Conservation (phyloP, 2,797 vertebrate genomes). For the Psittacula derbiana region DNA sequence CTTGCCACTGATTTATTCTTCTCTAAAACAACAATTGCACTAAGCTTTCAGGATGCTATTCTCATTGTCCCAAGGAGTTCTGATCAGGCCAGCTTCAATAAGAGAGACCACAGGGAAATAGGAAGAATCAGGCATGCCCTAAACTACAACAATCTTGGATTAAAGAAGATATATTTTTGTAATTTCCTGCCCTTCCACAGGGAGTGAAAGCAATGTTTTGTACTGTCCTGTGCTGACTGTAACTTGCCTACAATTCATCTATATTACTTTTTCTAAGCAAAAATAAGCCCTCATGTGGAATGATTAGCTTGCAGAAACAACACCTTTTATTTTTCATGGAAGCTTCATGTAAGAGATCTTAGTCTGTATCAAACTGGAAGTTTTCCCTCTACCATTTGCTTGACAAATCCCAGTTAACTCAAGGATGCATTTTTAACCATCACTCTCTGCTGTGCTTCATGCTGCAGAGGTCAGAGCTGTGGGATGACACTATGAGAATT, state of each 20-base stretch:
- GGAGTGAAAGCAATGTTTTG: neutral
- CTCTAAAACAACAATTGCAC: slow-evolving; percentile 32
- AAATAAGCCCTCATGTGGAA: neutral
- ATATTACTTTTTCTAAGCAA: slow-evolving; percentile 15
- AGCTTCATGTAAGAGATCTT: neutral
- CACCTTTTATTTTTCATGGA: neutral
- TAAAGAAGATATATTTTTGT: slow-evolving; percentile 66
- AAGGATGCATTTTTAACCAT: neutral
- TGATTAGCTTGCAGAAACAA: slow-evolving; percentile 19
- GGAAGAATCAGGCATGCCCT: slow-evolving; percentile 12
- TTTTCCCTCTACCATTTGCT: neutral
- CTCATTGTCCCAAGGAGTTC: slow-evolving; percentile 39
- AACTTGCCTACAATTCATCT: neutral
- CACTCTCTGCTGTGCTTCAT: neutral
- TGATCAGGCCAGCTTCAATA: slow-evolving; percentile 18
- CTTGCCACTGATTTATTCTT: slow-evolving; percentile 51
- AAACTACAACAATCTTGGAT: slow-evolving; percentile 30
- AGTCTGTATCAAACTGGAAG: slow-evolving; percentile 59
- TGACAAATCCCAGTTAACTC: slow-evolving; percentile 12
- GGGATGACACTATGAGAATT: neutral
- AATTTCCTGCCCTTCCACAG: slow-evolving; percentile 21
- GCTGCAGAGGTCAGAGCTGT: slow-evolving; percentile 45
- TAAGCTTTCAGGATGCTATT: slow-evolving; percentile 34
- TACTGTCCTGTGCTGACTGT: slow-evolving; percentile 22
- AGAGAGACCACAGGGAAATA: slow-evolving; percentile 5